Conservation (phyloP, 2,888 invertebrate species). For the Sicus ferrugineus region DNA sequence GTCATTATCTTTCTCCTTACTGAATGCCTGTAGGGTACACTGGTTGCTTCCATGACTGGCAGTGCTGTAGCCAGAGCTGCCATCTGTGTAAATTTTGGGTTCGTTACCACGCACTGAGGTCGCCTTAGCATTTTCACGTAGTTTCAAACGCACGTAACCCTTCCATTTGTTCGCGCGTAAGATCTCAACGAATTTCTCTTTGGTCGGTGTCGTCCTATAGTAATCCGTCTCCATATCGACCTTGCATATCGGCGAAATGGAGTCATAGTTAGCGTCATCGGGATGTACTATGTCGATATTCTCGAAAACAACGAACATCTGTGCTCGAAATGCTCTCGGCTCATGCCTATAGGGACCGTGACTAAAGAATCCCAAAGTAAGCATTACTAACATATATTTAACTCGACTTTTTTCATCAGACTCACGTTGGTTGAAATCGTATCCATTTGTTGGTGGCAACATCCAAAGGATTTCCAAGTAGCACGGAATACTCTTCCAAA, state of each 20-base stretch:
- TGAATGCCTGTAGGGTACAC: background rate
- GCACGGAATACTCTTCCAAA: slow-evolving; percentile 67
- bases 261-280: slow-evolving; percentile 67
- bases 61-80: slow-evolving; percentile 53
- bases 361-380: slow-evolving; percentile 42
- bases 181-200: slow-evolving; percentile 49
- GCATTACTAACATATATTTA: background rate
- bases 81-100: slow-evolving; percentile 51
- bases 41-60: slow-evolving; percentile 40
- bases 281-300: slow-evolving; percentile 76
- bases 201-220: slow-evolving; percentile 55
- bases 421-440: slow-evolving; percentile 65
- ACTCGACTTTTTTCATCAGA: slow-evolving; percentile 19
- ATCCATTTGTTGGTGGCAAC: slow-evolving; percentile 73
- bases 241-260: slow-evolving; percentile 69
- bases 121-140: slow-evolving; percentile 50
- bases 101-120: slow-evolving; percentile 8
- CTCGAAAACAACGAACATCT: slow-evolving; percentile 75
- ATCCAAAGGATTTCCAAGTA: slow-evolving; percentile 76
- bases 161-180: slow-evolving; percentile 58
- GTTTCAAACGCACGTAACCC: slow-evolving; percentile 59
- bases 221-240: slow-evolving; percentile 68
- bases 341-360: slow-evolving; percentile 62
- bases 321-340: slow-evolving; percentile 70
- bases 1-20: slow-evolving; percentile 45